Percentiles rank a stretch among this genome's conserved stretches.
phyloP scores from a whole-genome alignment of 2,113 vertebrate genomes.

The Oreochromis aureus region DNA sequence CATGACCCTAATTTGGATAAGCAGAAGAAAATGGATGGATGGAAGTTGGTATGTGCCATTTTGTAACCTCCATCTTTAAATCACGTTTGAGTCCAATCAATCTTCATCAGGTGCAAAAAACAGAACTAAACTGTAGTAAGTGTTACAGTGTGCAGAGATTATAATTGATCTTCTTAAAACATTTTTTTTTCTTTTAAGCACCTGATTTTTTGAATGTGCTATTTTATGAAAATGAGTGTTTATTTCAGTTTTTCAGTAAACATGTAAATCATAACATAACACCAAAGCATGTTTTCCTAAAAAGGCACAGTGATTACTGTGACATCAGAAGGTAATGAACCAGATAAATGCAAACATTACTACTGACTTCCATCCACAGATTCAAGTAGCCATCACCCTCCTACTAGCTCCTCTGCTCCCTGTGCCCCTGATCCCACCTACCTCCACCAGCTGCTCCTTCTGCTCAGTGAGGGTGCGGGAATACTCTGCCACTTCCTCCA shows the following conservation, averaged over 20 bases:
- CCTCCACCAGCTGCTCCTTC: conserved; percentile 95
- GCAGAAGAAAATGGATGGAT: too few relatives aligned
- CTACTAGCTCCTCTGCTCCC: background rate
- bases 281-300: background rate
- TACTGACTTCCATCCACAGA: background rate
- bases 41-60: too few relatives aligned
- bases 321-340: background rate
- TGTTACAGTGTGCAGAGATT: too few relatives aligned
- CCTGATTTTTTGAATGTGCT: fast-evolving
- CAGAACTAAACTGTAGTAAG: too few relatives aligned
- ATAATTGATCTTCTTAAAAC: too few relatives aligned
- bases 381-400: background rate
- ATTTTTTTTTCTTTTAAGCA: background rate
- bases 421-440: conserved; percentile 42
- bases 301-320: background rate
- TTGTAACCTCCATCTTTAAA: too few relatives aligned
- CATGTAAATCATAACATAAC: background rate
- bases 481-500: conserved; percentile 88
- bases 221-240: background rate
- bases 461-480: conserved; percentile 90
- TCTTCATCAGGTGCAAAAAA: too few relatives aligned
- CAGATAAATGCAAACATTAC: background rate
- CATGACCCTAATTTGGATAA: too few relatives aligned
- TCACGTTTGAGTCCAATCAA: too few relatives aligned
- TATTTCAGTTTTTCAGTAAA: background rate